Evolutionary conservation across 2,888 invertebrate genomes (phyloP).

Genomic region (Argyra leucocephala): DNA sequence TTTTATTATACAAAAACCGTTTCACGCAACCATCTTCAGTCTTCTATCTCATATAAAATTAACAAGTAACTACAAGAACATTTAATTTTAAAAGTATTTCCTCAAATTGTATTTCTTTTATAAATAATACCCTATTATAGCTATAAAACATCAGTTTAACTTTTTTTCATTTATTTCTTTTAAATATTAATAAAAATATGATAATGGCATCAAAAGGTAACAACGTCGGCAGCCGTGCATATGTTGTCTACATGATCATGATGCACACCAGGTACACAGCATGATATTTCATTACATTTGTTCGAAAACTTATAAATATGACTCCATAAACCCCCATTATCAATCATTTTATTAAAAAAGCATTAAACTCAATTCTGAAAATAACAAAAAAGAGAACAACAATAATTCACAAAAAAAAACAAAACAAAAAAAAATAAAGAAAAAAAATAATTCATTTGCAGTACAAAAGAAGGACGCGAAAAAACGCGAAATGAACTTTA

Average conservation of each 20-base stretch:
- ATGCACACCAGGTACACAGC: slow-evolving; percentile 7
- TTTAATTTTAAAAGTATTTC: no score
- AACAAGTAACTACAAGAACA: no score
- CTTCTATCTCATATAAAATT: no score
- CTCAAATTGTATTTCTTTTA: no score
- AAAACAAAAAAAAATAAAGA: neutral
- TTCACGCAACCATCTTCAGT: no score
- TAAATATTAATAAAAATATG: no score
- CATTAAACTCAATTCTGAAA: neutral
- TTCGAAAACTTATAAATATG: slow-evolving; percentile 2
- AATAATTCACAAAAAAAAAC: neutral
- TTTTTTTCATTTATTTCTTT: no score
- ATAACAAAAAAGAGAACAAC: no score
- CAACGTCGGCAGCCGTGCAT: slow-evolving; percentile 1
- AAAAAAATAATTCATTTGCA: neutral
- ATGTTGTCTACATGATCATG: slow-evolving; percentile 6
- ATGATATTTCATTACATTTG: slow-evolving; percentile 10
- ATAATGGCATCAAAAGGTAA: neutral
- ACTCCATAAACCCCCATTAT: slow-evolving; percentile 2
- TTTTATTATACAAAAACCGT: no score
- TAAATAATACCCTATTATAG: no score
- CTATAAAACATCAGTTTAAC: no score
- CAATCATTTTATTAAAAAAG: neutral
- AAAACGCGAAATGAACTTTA: neutral
- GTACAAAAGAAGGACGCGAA: neutral